Percentiles rank a stretch among this genome's conserved stretches.
Evolutionary conservation across 2,113 vertebrate genomes (phyloP).

Genomic region (Corydoras sp.): DNA sequence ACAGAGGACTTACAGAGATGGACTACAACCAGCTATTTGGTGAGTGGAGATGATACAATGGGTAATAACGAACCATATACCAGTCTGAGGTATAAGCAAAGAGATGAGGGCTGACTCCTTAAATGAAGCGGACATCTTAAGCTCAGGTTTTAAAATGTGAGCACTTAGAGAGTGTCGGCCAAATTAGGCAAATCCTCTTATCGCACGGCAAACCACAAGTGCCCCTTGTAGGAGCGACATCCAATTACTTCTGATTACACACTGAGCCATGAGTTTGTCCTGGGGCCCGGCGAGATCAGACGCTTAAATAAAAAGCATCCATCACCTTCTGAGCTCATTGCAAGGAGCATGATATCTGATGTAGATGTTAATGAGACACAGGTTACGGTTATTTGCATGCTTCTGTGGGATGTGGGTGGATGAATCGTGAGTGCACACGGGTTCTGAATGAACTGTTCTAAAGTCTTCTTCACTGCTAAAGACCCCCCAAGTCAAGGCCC

Average conservation of each 20-base stretch:
- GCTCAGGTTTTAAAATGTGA: neutral
- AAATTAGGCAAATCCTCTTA: constrained; percentile 22
- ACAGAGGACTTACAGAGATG: neutral
- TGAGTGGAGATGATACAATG: too few relatives aligned
- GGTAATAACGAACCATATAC: too few relatives aligned
- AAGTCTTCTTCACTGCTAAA: too few relatives aligned
- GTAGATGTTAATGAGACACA: neutral
- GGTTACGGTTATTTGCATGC: constrained; percentile 4
- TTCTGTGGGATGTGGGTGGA: neutral
- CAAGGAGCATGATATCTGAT: constrained; percentile 5
- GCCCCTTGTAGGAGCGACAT: neutral
- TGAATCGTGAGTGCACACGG: too few relatives aligned
- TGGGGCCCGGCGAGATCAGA: neutral
- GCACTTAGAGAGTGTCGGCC: neutral
- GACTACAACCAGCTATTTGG: too few relatives aligned
- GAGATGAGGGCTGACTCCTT: neutral
- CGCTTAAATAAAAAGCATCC: neutral
- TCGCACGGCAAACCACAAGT: neutral
- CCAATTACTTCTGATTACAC: constrained; percentile 12
- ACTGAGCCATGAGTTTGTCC: neutral
- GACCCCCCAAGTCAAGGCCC: too few relatives aligned
- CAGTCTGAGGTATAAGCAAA: neutral
- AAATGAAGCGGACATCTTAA: neutral
- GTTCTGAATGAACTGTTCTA: neutral
- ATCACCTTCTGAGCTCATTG: neutral